Conservation (phyloP, 2,797 vertebrate species). For the Setipinna tenuifilis region DNA sequence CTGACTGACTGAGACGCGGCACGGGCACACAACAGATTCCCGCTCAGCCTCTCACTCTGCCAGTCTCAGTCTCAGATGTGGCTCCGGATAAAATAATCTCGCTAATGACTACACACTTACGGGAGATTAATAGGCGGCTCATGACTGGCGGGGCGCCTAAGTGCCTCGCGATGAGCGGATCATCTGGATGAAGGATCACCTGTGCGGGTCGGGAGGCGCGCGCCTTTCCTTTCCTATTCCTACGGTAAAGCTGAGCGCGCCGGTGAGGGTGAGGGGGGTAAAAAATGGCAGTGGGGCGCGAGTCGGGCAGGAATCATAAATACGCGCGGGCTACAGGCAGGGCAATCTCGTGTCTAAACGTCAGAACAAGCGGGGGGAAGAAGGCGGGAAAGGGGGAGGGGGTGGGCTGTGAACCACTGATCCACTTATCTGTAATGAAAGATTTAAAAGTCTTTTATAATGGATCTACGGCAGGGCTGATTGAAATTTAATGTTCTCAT, state of each 20-base stretch:
- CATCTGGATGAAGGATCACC: conserved; percentile 16
- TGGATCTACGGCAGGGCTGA: background rate
- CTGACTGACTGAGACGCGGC: too few species aligned
- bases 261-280: too few species aligned
- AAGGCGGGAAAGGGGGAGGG: too few species aligned
- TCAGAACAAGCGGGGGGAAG: background rate
- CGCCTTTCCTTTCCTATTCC: too few species aligned
- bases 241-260: background rate
- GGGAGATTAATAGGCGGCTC: background rate
- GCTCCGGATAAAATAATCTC: conserved; percentile 3
- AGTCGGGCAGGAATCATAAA: background rate
- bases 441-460: conserved; percentile 22
- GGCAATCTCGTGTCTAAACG: conserved; percentile 1
- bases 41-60: background rate
- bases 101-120: conserved; percentile 18
- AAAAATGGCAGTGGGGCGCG: background rate
- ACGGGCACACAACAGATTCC: background rate
- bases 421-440: conserved; percentile 20
- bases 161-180: background rate
- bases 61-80: background rate
- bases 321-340: background rate
- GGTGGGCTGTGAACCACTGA: background rate
- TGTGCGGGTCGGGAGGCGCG: background rate
- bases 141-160: conserved; percentile 15
- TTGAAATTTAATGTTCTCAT: conserved; percentile 20